These are phyloP conservation scores for Lasioglossum zephyrum DNA, from an alignment of 2,888 invertebrate species.

Conservation along the genomic window DNA sequence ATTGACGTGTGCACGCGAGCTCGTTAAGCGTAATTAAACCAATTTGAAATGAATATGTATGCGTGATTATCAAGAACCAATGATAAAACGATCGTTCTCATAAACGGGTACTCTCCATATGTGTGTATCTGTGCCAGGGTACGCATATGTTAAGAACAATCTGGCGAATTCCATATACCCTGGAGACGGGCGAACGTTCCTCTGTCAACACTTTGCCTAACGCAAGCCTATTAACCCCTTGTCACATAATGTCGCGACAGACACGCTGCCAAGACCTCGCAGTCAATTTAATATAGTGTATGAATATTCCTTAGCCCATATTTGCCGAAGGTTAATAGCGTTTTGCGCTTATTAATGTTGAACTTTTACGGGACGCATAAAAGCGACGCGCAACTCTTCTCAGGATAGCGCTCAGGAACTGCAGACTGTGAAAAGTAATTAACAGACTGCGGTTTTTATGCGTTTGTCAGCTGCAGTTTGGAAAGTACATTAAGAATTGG, in stretches of 20 bases:
- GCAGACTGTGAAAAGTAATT: neutral
- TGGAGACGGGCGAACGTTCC: conserved; percentile 18
- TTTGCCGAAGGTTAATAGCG: conserved; percentile 7
- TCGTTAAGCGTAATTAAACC: conserved; percentile 45
- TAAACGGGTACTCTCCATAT: neutral
- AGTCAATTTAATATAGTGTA: neutral
- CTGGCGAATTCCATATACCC: conserved; percentile 13
- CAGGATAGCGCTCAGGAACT: neutral
- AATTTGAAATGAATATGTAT: conserved; percentile 28
- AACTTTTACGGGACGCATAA: neutral
- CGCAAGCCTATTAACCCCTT: conserved; percentile 8
- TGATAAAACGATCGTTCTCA: conserved; percentile 38
- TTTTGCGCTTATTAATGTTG: neutral
- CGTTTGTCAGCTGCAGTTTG: neutral
- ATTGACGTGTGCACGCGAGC: conserved; percentile 12
- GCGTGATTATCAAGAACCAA: conserved; percentile 43
- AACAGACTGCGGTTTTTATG: neutral
- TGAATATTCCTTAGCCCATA: neutral
- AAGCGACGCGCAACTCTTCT: neutral
- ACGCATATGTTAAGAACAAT: conserved; percentile 1
- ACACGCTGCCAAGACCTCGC: neutral
- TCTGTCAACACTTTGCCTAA: conserved; percentile 12
- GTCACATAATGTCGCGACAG: neutral
- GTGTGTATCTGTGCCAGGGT: neutral
- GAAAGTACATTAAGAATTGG: neutral